Evolutionary conservation across 2,113 vertebrate genomes (phyloP).

Genomic region (Rissa tridactyla): DNA sequence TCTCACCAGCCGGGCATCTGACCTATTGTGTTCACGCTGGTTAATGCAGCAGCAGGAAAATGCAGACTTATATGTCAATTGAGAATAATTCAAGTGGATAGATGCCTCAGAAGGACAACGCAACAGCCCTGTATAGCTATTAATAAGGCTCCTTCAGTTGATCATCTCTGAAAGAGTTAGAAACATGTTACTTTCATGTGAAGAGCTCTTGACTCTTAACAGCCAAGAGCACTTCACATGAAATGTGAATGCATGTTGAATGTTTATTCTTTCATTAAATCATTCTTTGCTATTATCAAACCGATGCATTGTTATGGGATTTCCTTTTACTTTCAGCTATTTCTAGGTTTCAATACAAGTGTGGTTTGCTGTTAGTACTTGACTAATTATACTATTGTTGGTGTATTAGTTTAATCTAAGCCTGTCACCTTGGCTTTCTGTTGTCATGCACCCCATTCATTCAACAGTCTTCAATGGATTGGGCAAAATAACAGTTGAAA

Average conservation of each 20-base stretch:
- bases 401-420: conserved; percentile 56
- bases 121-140: conserved; percentile 42
- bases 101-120: conserved; percentile 64
- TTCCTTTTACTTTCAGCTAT: conserved; percentile 46
- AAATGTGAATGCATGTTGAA: conserved; percentile 53
- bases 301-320: conserved; percentile 22
- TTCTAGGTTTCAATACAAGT: conserved; percentile 48
- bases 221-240: conserved; percentile 63
- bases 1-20: not conserved
- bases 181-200: conserved; percentile 62
- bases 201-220: conserved; percentile 48
- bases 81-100: conserved; percentile 60
- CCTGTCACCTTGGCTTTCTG: conserved; percentile 44
- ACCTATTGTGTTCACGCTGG: conserved; percentile 26
- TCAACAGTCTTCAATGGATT: not conserved
- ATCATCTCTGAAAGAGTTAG: conserved; percentile 60
- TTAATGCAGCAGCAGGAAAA: conserved; percentile 46
- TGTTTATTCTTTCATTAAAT: conserved; percentile 59
- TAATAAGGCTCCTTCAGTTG: conserved; percentile 45
- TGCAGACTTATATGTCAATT: conserved; percentile 52
- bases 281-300: conserved; percentile 59
- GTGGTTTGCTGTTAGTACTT: conserved; percentile 35
- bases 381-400: conserved; percentile 60
- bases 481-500: conserved; percentile 31
- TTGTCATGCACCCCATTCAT: conserved; percentile 20